Percentiles rank a stretch among this genome's conserved stretches.
These are phyloP conservation scores for Ophioninae sp. DNA, from an alignment of 2,888 invertebrate species.

Conservation along the genomic window DNA sequence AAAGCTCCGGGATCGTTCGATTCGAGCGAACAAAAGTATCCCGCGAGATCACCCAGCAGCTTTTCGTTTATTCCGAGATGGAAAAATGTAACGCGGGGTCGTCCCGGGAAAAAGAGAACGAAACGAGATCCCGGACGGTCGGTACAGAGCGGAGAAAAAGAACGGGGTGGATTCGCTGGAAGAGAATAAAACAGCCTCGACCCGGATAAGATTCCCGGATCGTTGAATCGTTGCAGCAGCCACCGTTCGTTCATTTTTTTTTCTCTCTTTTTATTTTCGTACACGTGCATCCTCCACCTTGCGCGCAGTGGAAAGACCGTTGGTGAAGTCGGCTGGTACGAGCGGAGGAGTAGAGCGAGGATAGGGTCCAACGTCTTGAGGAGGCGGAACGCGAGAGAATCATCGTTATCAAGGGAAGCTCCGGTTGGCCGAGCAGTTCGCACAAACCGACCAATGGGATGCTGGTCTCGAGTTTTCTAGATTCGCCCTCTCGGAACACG, in stretches of 20 bases:
- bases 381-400: constrained; percentile 78
- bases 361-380: constrained; percentile 75
- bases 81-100: constrained; percentile 20
- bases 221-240: constrained; percentile 46
- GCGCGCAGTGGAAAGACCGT: constrained; percentile 23
- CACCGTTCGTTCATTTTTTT: neutral
- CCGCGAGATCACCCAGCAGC: constrained; percentile 7
- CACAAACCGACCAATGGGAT: constrained; percentile 74
- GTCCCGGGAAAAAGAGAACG: constrained; percentile 22
- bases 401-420: constrained; percentile 77
- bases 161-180: constrained; percentile 47
- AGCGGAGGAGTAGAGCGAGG: constrained; percentile 65
- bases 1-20: neutral
- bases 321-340: constrained; percentile 46
- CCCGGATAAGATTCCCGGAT: constrained; percentile 11
- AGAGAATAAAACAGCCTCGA: constrained; percentile 42
- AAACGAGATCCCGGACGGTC: constrained; percentile 19
- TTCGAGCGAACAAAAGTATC: neutral
- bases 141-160: constrained; percentile 25
- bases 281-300: constrained; percentile 33
- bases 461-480: constrained; percentile 79
- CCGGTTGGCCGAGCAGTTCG: constrained; percentile 76
- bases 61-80: neutral
- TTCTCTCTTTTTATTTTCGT: neutral
- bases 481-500: constrained; percentile 68